Percentiles rank a stretch among this genome's conserved stretches.
phyloP scores from a whole-genome alignment of 2,113 vertebrate species.

The Lasiurus borealis region DNA sequence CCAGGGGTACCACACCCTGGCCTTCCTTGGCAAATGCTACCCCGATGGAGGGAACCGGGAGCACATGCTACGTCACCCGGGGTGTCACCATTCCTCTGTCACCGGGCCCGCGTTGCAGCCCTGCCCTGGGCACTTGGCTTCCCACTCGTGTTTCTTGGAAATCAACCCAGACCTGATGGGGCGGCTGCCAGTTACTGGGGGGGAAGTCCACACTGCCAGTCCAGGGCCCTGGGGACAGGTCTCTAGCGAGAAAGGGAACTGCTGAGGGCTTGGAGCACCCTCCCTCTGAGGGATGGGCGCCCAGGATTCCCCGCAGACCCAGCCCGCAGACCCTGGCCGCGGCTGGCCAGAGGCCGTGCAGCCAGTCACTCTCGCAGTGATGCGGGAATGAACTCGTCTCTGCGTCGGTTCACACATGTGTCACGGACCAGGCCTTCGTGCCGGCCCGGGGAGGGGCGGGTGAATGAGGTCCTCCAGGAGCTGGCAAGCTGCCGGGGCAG shows the following conservation, averaged over 20 bases:
- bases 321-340: background rate
- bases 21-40: background rate
- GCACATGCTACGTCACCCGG: too few species aligned
- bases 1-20: background rate
- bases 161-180: background rate
- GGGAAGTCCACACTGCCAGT: background rate
- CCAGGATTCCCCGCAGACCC: background rate
- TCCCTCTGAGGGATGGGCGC: background rate
- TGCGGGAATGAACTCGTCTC: background rate
- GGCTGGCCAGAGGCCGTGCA: background rate
- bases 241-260: background rate
- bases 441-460: background rate
- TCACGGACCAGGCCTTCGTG: too few species aligned
- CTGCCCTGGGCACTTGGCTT: background rate
- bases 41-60: background rate
- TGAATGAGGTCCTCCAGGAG: too few species aligned
- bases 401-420: fast-evolving
- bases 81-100: background rate
- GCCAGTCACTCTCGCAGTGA: background rate
- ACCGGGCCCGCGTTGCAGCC: background rate
- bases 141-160: background rate
- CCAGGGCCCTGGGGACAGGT: background rate
- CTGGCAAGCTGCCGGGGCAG: background rate
- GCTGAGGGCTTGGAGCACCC: background rate
- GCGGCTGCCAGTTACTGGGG: background rate